Evolutionary conservation across 2,888 invertebrate species (phyloP).

Genomic region (Hypselothyrea guttata): DNA sequence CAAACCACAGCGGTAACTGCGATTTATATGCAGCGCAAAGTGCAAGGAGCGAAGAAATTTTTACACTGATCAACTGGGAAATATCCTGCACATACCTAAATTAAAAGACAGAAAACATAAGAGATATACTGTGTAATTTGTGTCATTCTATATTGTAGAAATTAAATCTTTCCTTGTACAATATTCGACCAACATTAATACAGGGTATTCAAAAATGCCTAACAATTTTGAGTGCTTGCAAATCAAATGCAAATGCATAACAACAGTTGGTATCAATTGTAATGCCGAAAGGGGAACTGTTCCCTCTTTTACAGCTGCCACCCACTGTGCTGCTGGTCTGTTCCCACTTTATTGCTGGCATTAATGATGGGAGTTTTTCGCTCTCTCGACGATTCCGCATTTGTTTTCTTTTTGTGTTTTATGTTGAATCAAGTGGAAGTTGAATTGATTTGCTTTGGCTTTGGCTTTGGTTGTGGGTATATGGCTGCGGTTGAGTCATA

Average conservation of each 20-base stretch:
- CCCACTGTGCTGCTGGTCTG: slow-evolving; percentile 11
- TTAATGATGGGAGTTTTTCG: slow-evolving; percentile 60
- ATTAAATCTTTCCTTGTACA: too few species aligned
- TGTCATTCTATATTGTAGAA: too few species aligned
- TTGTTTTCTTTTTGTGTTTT: slow-evolving; percentile 38
- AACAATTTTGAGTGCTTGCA: slow-evolving; percentile 43
- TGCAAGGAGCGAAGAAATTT: slow-evolving; percentile 46
- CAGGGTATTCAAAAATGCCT: slow-evolving; percentile 10
- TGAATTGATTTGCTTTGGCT: slow-evolving; percentile 74
- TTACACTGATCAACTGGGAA: slow-evolving; percentile 10
- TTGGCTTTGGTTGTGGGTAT: too few species aligned
- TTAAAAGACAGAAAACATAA: too few species aligned
- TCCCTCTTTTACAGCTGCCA: background rate
- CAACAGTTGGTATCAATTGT: slow-evolving; percentile 74
- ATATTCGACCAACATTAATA: too few species aligned
- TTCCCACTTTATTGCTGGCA: slow-evolving; percentile 62
- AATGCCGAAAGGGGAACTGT: slow-evolving; percentile 31
- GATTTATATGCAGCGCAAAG: slow-evolving; percentile 66
- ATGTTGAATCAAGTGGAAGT: slow-evolving; percentile 76
- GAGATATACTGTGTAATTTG: too few species aligned
- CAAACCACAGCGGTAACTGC: slow-evolving; percentile 35
- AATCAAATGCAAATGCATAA: slow-evolving; percentile 76
- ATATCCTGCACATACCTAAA: slow-evolving; percentile 10
- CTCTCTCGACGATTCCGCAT: slow-evolving; percentile 9
- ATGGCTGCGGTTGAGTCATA: slow-evolving; percentile 3